Conservation (phyloP, 2,888 invertebrate species). For the Calameuta idolon region DNA sequence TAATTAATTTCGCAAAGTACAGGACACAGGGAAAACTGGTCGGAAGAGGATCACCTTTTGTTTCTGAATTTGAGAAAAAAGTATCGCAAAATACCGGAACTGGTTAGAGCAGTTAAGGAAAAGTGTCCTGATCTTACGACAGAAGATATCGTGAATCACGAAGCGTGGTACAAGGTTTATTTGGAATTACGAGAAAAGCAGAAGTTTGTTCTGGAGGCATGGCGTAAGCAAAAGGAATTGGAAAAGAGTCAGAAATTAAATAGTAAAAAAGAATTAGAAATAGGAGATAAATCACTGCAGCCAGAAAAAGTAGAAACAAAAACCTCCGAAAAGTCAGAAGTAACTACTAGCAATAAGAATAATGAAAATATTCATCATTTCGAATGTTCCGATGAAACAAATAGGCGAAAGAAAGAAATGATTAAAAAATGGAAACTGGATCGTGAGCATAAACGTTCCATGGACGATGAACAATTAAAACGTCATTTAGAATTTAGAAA, state of each 20-base stretch:
- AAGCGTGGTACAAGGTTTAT: slow-evolving; percentile 69
- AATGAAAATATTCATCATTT: slow-evolving; percentile 1
- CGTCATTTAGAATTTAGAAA: slow-evolving; percentile 33
- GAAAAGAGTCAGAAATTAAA: slow-evolving; percentile 15
- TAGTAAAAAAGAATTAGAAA: slow-evolving; percentile 20
- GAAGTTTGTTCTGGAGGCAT: slow-evolving; percentile 63
- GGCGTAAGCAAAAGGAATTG: slow-evolving; percentile 62
- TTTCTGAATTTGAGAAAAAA: slow-evolving; percentile 54
- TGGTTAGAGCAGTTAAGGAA: slow-evolving; percentile 49
- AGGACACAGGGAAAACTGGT: slow-evolving; percentile 61
- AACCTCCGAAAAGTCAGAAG: not conserved
- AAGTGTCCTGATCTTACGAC: slow-evolving; percentile 57
- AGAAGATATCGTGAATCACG: slow-evolving; percentile 67
- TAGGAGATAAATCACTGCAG: slow-evolving; percentile 13
- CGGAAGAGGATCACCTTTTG: slow-evolving; percentile 55
- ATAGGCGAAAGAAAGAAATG: slow-evolving; percentile 42
- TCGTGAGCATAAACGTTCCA: slow-evolving; percentile 42
- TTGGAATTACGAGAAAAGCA: slow-evolving; percentile 65
- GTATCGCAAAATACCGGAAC: slow-evolving; percentile 42
- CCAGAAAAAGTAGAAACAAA: not conserved
- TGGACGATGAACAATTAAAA: slow-evolving; percentile 46
- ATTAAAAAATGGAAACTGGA: slow-evolving; percentile 55
- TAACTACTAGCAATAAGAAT: slow-evolving; percentile 10
- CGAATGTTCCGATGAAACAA: slow-evolving; percentile 3
- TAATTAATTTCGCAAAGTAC: not conserved